Base-by-base conservation (phyloP, 2,113 vertebrate species). In the Forbesichthys agassizii region DNA sequence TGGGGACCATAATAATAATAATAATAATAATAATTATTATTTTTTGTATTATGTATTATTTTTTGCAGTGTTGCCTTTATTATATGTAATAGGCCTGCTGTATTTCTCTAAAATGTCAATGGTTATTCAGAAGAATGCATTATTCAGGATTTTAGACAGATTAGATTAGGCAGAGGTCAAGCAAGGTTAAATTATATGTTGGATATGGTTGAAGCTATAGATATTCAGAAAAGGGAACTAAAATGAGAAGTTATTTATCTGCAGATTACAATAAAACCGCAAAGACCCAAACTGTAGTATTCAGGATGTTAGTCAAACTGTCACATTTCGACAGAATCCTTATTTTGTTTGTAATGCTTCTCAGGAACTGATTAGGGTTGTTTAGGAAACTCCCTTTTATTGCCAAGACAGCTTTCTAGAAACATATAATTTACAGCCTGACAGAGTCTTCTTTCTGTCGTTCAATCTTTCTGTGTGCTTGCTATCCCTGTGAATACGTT, bases 381-480 rank as follows among this genome's bases (percentile, higher is more conserved):
- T 80, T 78, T 68, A 85, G 84, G 86, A 88, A 88, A 89, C 77
- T 88, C 85, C 88, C 90, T 81, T 81, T 84, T 88, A 87, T 86
- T 84, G 78, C 78, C 84, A 86, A 89, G 84, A 87, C 86, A 85
- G 80, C 61, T 84, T 80, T 86, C 53, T 81, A 81, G 12, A 74
- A 78, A 88, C 79, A 48, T 72, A 75, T 78, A 82, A 66, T 74
- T 70, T 81, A 33, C n/a, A 12, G 75, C 72, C 85, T 77, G 68
- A 55, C 75, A 68, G 57, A 7, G 36, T 42, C 36, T 42, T 42
- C 36, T 3, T 27, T 27, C 27, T 27, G 27, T 27, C 27, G 2
- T 42, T 42, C 4, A 42, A 42, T 8, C 36, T 42, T 5, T 42
- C 36, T 42, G 36, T 42, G 4, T 42, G 36, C 36, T 42, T 27